Evolutionary conservation across 2,113 vertebrate genomes (phyloP).

Genomic region (Capra hircus): DNA sequence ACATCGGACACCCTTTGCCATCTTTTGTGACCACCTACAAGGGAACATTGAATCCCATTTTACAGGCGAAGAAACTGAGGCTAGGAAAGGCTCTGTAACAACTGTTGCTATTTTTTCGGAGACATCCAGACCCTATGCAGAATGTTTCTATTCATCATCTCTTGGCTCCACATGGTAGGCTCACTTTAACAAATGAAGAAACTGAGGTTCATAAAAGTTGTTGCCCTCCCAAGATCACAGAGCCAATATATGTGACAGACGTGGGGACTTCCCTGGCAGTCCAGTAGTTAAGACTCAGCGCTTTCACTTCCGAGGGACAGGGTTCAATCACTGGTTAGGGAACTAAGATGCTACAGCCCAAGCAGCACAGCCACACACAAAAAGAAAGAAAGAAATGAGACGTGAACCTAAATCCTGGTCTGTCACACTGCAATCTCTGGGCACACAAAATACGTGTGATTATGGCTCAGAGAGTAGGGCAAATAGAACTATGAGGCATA

Average conservation of each 20-base stretch:
- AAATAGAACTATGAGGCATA: background rate
- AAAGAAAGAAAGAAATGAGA: background rate
- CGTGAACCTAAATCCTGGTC: background rate
- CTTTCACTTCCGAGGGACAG: background rate
- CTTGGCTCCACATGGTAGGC: background rate
- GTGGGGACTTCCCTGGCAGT: background rate
- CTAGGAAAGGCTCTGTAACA: background rate
- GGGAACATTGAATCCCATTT: background rate
- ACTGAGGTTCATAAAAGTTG: background rate
- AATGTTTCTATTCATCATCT: background rate
- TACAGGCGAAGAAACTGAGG: slow-evolving; percentile 6
- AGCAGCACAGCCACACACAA: background rate
- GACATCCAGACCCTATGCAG: no score
- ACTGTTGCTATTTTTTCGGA: background rate
- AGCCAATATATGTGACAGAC: background rate
- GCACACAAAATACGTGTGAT: background rate
- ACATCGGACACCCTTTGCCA: background rate
- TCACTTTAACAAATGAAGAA: background rate
- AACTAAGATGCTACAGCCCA: background rate
- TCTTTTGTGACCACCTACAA: background rate
- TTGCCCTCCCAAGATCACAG: background rate
- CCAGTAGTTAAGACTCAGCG: background rate
- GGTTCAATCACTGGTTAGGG: background rate
- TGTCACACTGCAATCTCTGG: background rate
- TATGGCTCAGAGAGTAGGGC: background rate